Percentiles rank a stretch among this genome's conserved stretches.
These are phyloP conservation scores for Sussaba pulchella DNA, from an alignment of 2,888 invertebrate species.

Conservation along the genomic window DNA sequence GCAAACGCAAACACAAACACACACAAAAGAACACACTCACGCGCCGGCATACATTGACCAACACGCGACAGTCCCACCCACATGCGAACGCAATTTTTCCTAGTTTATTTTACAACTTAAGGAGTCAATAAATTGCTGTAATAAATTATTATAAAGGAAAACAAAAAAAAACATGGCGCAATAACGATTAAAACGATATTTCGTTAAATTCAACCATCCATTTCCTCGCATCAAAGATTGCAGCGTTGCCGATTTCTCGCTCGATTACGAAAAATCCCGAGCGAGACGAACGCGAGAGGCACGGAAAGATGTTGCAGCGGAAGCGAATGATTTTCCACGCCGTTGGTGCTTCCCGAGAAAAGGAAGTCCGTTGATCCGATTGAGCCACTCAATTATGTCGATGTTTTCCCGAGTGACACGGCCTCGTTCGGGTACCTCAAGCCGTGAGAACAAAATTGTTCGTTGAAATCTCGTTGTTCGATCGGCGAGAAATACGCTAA, in stretches of 20 bases:
- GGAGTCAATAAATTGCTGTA: constrained; percentile 78
- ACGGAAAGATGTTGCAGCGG: background rate
- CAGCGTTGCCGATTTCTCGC: background rate
- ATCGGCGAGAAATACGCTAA: background rate
- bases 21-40: background rate
- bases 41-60: background rate
- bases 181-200: constrained; percentile 3
- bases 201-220: background rate
- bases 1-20: background rate
- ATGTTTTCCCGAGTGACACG: constrained; percentile 26
- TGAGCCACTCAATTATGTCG: constrained; percentile 23
- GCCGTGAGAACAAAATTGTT: constrained; percentile 17
- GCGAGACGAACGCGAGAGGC: background rate
- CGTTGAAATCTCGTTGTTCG: constrained; percentile 7
- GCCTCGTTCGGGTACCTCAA: background rate
- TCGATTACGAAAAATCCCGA: constrained; percentile 26
- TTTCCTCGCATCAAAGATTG: background rate
- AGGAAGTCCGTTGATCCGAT: constrained; percentile 20
- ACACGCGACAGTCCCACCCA: background rate
- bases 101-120: constrained; percentile 63
- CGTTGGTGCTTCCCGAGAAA: background rate
- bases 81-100: constrained; percentile 60
- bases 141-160: constrained; percentile 79
- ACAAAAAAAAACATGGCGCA: constrained; percentile 25
- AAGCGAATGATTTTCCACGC: constrained; percentile 18